Base-by-base conservation (phyloP, 2,797 vertebrate species). In the Onychomys torridus region DNA sequence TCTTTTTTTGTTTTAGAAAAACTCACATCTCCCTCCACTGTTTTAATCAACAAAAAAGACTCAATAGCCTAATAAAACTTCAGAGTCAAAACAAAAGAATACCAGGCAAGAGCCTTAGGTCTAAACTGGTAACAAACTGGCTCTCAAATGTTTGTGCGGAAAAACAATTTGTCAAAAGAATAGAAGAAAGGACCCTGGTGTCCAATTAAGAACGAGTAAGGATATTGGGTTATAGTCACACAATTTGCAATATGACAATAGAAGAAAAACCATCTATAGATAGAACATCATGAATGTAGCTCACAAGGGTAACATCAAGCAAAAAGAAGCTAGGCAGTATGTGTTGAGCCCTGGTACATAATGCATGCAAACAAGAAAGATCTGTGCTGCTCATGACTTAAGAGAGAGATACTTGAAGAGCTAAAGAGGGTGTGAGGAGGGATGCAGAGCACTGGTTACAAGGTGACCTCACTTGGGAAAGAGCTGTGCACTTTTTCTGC, bases 1-100 rank as follows among this genome's bases (percentile, higher is more conserved):
- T 25, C 67, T 75, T 75, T 75, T 11, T 11, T 73, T 73, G 40
- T 6, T 85, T n/a, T 52, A 0, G 97, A 97, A 98, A 97, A 97
- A 76, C 69, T 79, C 9, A 69, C 52, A 90, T 86, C 94, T 97
- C 97, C 96, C 97, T 97, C 96, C 95, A 95, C 92, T 97, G 98
- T 98, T 96, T 97, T 78, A 98, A 96, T 97, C 91, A 97, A 97
- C 94, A 97, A 91, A 97, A 96, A 97, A 89, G 0, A n/a, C 40
- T 57, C 97, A 82, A 85, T 96, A 88, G 34, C 5, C 25, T 40
- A 91, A 63, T 91, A 91, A 57, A 86, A 84, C 71, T 94, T 83
- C 93, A 59, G 37, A 93, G 93, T 92, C 4, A 93, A 94, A 92
- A 67, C 29, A 46, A n/a, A 93, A 83, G 75, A 75, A 14, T 46